These are phyloP conservation scores for Ceryle rudis DNA, from an alignment of 2,797 vertebrate genomes.

Conservation along the genomic window DNA sequence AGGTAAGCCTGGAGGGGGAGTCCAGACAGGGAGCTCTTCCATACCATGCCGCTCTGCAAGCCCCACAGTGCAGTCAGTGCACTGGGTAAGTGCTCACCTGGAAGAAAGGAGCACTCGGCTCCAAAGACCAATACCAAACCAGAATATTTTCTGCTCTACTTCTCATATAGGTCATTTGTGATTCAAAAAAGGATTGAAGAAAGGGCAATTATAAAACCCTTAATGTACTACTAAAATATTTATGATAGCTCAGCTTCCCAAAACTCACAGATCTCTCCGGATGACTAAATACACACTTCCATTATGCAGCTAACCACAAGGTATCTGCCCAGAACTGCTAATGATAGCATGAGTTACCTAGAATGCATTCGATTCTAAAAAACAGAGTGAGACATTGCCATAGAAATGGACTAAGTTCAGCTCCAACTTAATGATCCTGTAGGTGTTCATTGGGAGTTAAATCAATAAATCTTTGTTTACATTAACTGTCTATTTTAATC, in stretches of 20 bases:
- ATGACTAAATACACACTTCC: background rate
- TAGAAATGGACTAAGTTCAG: background rate
- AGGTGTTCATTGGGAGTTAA: background rate
- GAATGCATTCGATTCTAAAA: background rate
- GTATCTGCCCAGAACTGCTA: background rate
- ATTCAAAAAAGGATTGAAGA: conserved; percentile 39
- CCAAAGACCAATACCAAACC: background rate
- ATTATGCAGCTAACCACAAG: background rate
- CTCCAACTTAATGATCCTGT: background rate
- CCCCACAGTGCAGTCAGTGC: accelerated
- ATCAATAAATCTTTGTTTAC: background rate
- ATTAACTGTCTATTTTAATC: background rate
- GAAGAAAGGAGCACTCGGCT: background rate
- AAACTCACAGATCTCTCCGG: background rate
- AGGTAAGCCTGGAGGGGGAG: background rate
- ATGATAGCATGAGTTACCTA: background rate
- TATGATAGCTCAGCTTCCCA: conserved; percentile 4
- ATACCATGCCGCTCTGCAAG: accelerated
- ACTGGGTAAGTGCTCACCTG: background rate
- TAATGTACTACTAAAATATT: conserved; percentile 53
- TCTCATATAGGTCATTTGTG: conserved; percentile 63
- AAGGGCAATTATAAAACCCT: conserved; percentile 58
- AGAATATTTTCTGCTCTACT: conserved; percentile 50
- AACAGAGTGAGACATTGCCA: background rate
- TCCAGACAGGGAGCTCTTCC: background rate